A percentile compares a stretch with the other conserved stretches of the same genome.
Evolutionary conservation across 1,140 invertebrate genomes (phyloP).

Genomic region (Contarinia nasturtii): DNA sequence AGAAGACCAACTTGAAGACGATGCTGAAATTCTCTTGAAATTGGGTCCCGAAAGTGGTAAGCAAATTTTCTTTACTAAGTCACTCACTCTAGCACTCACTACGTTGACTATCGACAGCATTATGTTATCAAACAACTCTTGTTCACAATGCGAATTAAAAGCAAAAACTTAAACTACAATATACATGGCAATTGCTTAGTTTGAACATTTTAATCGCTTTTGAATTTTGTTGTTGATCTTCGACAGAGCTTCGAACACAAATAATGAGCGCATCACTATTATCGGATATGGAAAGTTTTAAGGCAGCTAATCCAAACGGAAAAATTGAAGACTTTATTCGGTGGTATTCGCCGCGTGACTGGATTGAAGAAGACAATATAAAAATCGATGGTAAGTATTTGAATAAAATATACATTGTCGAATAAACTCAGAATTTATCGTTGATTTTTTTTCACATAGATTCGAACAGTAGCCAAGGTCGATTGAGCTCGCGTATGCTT

Average conservation of each 20-base stretch:
- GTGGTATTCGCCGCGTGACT: conserved; percentile 95
- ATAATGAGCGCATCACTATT: conserved; percentile 89
- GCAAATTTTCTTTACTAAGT: conserved; percentile 26
- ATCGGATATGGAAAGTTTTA: conserved; percentile 98
- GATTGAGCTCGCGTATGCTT: conserved; percentile 78
- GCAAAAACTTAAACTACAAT: not conserved
- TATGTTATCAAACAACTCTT: not conserved
- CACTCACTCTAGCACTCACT: no score
- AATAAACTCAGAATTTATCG: not conserved
- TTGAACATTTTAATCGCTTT: not conserved
- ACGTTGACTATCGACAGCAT: no score
- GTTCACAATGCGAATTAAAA: not conserved
- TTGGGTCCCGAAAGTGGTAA: conserved; percentile 69
- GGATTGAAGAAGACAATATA: conserved; percentile 44
- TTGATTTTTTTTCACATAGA: no score
- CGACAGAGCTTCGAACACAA: conserved; percentile 53
- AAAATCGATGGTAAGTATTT: conserved; percentile 26
- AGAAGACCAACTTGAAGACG: conserved; percentile 88
- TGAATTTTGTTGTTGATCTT: not conserved
- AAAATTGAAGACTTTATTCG: conserved; percentile 91
- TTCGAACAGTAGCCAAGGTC: conserved; percentile 26
- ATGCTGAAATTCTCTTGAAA: conserved; percentile 73
- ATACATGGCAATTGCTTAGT: not conserved
- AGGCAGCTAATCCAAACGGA: conserved; percentile 89
- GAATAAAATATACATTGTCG: conserved; percentile 12